Conservation (phyloP, 2,113 vertebrate species). For the Nymphicus hollandicus region DNA sequence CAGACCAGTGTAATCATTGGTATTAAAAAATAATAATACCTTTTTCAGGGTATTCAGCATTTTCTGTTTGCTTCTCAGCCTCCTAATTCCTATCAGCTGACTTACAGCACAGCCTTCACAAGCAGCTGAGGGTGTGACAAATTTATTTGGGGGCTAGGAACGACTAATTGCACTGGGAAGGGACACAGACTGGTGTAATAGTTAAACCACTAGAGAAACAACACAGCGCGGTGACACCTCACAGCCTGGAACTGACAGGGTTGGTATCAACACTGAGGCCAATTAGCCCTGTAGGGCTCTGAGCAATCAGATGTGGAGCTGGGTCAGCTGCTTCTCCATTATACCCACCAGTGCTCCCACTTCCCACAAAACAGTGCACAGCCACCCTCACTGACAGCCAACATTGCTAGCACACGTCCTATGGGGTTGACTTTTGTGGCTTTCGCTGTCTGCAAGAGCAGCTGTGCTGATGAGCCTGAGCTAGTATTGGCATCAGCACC, state of each 20-base stretch:
- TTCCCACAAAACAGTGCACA: not conserved
- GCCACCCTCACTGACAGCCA: not conserved
- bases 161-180: not conserved
- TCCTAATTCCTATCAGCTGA: not conserved
- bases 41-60: not conserved
- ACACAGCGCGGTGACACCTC: rapidly evolving
- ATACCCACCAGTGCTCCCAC: not conserved
- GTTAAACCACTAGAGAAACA: not conserved
- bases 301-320: not conserved
- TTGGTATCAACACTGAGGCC: not conserved
- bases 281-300: not conserved
- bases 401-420: rapidly evolving
- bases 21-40: not conserved
- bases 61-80: not conserved
- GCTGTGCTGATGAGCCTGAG: not conserved
- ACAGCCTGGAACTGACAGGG: not conserved
- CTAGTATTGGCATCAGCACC: not conserved
- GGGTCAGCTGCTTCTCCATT: not conserved
- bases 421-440: not conserved
- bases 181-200: not conserved
- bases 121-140: not conserved
- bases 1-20: not conserved
- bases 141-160: not conserved
- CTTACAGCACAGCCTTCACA: not conserved
- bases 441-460: rapidly evolving